Evolutionary conservation across 1,140 invertebrate species (phyloP), one percentile per base, ranked within the genome.

Genomic region (Carposina sasakii): DNA sequence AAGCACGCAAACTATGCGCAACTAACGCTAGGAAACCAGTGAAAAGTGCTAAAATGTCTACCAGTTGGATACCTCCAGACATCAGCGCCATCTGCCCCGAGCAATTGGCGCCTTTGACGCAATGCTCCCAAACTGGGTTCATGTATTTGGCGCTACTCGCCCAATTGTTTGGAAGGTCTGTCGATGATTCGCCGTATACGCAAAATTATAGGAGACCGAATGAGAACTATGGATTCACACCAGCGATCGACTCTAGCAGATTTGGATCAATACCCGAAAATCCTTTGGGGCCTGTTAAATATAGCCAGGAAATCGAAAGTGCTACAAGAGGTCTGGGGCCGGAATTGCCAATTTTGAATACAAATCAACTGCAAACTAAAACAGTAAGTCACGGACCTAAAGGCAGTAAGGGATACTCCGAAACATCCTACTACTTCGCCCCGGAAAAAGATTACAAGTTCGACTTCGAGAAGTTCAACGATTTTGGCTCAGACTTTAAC

Each of bases 141-240:
- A 68, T 90, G 67, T 91, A 88, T 54, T 56, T 91, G 3, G 72
- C 86, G 3, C 63, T 91, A 17, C 50, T 91, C 1, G 69, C 86
- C 0, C 82, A 81, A 16, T 57, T 91, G 0, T 90, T 91, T 48
- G 87, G 90, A 2, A 66, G 82, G 9, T 88, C 88, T 0, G 42
- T 62, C 1, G 73, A 81, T 23, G 21, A n/a, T n/a, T n/a, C n/a
- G n/a, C 33, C 60, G 37, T 52, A 17, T 60, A 64, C 36, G 41
- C 52, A 15, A 71, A 54, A 55, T n/a, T n/a, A n/a, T n/a, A n/a
- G n/a, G n/a, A n/a, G n/a, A n/a, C n/a, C n/a, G n/a, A n/a, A n/a
- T n/a, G n/a, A n/a, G n/a, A n/a, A n/a, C n/a, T n/a, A n/a, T n/a
- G n/a, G n/a, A n/a, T n/a, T n/a, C n/a, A n/a, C n/a, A n/a, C n/a